Conservation (phyloP, 35 echinoderm and acorn worm species). For the Hemicentrotus pulcherrimus region DNA sequence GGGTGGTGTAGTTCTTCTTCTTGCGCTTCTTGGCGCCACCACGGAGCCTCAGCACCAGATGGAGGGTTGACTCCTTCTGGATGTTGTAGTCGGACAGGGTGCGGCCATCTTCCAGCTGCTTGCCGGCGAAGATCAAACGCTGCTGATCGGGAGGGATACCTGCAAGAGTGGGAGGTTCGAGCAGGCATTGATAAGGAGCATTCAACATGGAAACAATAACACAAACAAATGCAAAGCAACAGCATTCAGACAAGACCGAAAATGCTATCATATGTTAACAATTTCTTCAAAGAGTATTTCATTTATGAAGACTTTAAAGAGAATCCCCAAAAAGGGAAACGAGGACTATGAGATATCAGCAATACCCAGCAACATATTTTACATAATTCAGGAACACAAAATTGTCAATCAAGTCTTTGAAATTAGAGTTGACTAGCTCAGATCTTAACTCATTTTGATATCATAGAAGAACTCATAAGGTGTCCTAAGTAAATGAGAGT, state of each 20-base stretch:
- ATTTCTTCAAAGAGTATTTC: background rate
- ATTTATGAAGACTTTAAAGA: too few relatives aligned
- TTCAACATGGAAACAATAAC: too few relatives aligned
- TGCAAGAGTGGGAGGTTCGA: too few relatives aligned
- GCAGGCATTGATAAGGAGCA: too few relatives aligned
- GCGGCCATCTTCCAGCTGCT: slow-evolving; percentile 98
- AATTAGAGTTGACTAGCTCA: slow-evolving; percentile 7
- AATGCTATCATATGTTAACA: background rate
- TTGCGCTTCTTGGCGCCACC: slow-evolving; percentile 99
- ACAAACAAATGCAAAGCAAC: too few relatives aligned
- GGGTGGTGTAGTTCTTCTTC: slow-evolving; percentile 99
- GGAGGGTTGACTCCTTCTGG: slow-evolving; percentile 99
- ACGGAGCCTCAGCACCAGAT: slow-evolving; percentile 91
- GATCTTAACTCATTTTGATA: slow-evolving; percentile 37
- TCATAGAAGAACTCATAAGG: slow-evolving; percentile 42
- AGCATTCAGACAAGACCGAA: background rate
- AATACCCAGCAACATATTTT: background rate
- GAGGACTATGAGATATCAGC: background rate
- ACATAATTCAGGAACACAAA: background rate
- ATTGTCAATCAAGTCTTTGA: background rate
- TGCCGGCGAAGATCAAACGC: slow-evolving; percentile 98
- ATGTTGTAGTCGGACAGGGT: slow-evolving; percentile 99
- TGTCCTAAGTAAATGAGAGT: slow-evolving; percentile 51
- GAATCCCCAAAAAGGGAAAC: background rate
- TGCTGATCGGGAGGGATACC: slow-evolving; percentile 99